Conservation (phyloP, 2,797 vertebrate genomes). For the Cryptoprocta ferox region DNA sequence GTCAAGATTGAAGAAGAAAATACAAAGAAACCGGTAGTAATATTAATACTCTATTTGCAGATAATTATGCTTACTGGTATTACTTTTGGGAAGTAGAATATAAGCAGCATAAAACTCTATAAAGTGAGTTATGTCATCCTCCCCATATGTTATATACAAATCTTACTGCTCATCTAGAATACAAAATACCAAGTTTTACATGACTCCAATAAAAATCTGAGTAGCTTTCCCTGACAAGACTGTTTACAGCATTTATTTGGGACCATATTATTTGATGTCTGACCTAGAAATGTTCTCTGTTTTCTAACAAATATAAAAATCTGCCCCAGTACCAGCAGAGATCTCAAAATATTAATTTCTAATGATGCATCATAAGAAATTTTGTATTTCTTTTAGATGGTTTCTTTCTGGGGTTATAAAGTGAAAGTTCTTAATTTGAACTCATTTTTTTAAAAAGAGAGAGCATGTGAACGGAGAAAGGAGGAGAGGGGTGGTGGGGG, state of each 20-base stretch:
- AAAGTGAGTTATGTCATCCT: background rate
- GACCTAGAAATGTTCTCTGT: background rate
- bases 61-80: background rate
- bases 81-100: background rate
- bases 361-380: background rate
- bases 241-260: background rate
- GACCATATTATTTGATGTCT: background rate
- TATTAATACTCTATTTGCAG: background rate
- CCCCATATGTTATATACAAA: background rate
- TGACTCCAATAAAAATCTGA: background rate
- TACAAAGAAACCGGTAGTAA: slow-evolving; percentile 78
- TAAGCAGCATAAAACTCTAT: background rate
- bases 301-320: slow-evolving; percentile 7
- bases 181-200: slow-evolving; percentile 27
- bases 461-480: too few relatives aligned
- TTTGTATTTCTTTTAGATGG: background rate
- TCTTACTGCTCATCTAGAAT: background rate
- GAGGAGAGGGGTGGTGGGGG: too few relatives aligned
- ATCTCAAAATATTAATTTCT: slow-evolving; percentile 52
- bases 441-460: background rate
- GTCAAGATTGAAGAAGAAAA: slow-evolving; percentile 78
- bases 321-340: background rate
- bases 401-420: background rate
- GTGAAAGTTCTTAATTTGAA: slow-evolving; percentile 12
- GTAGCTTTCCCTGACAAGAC: background rate